phyloP scores from a whole-genome alignment of 2,797 vertebrate species.

The Neomorphus geoffroyi region DNA sequence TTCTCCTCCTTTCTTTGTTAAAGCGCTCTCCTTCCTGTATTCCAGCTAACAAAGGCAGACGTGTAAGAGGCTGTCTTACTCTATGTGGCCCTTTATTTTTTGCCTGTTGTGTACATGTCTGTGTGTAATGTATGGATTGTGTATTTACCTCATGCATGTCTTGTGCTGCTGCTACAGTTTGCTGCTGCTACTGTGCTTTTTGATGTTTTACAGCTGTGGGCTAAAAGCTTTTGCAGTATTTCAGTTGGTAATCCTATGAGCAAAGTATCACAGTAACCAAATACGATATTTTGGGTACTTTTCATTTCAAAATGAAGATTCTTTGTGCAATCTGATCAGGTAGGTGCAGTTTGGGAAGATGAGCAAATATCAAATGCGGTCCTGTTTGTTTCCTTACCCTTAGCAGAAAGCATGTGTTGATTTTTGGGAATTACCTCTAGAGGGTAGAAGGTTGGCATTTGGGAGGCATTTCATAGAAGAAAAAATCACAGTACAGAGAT shows the following conservation, averaged over 20 bases:
- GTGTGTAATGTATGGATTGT: slow-evolving; percentile 64
- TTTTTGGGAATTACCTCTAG: not conserved
- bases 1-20: slow-evolving; percentile 83
- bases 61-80: slow-evolving; percentile 89
- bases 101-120: slow-evolving; percentile 76
- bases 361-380: not conserved
- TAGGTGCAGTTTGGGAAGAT: not conserved
- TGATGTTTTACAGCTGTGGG: slow-evolving; percentile 56
- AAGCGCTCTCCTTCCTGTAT: slow-evolving; percentile 95
- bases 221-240: slow-evolving; percentile 66
- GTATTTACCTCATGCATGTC: slow-evolving; percentile 69
- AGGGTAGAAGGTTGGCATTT: not conserved
- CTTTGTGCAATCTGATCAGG: not conserved
- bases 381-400: not conserved
- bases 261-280: not conserved
- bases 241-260: not conserved
- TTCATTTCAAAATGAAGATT: not conserved
- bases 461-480: not conserved
- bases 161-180: slow-evolving; percentile 62
- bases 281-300: slow-evolving; percentile 6
- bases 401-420: not conserved
- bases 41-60: slow-evolving; percentile 97
- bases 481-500: not conserved
- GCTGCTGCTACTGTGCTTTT: slow-evolving; percentile 56
- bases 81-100: slow-evolving; percentile 70